Conservation (phyloP, 2,113 vertebrate species). For the Microcebus lehilahytsara region DNA sequence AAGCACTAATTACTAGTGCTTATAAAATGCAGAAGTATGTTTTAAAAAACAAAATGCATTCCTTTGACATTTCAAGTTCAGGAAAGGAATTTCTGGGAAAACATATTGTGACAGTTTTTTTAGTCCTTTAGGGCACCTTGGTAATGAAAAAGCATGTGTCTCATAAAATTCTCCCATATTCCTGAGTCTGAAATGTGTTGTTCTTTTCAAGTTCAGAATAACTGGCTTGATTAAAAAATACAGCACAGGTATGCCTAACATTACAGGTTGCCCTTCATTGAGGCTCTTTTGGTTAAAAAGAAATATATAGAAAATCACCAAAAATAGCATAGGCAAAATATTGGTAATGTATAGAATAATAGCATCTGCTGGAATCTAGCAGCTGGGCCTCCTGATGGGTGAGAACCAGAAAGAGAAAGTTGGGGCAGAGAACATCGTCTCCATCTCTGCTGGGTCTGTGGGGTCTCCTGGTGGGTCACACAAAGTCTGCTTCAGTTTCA, state of each 20-base stretch:
- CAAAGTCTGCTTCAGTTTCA: accelerated
- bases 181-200: neutral
- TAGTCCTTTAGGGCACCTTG: neutral
- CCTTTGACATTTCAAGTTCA: neutral
- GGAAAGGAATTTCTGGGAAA: neutral
- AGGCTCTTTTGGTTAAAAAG: neutral
- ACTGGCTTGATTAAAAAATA: neutral
- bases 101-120: neutral
- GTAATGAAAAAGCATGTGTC: neutral
- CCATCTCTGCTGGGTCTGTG: no score
- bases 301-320: no score
- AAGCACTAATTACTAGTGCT: neutral
- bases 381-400: neutral
- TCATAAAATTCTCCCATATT: neutral
- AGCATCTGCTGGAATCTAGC: neutral
- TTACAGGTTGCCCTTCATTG: neutral
- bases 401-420: neutral
- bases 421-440: accelerated
- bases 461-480: no score
- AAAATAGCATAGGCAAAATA: neutral
- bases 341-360: neutral
- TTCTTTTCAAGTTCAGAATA: neutral
- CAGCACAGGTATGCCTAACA: neutral
- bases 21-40: neutral
- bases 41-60: conserved; percentile 23